These are phyloP conservation scores for Felis catus DNA, from an alignment of 2,113 vertebrate species.

Conservation along the genomic window F.catus_Fca126_mat1.0 CM031429.1:13234001-13234500, in stretches of 20 bases:
- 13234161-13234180: not conserved
- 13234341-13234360: not conserved
- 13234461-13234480: not conserved
- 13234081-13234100: not conserved
- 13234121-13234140: not conserved
- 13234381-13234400: not conserved
- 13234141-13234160: not conserved
- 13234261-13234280: not conserved
- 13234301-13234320: not conserved
- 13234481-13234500: too few species aligned
- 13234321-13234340: not conserved
- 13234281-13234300: not conserved
- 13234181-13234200: not conserved
- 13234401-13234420: not conserved
- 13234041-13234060: not conserved
- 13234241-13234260: not conserved
- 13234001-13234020: not conserved
- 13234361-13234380: not conserved
- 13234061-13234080: not conserved
- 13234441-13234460: accelerated
- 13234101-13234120: not conserved
- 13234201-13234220: not conserved
- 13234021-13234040: not conserved
- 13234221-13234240: not conserved
- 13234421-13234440: not conserved